Conservation (phyloP, 1,140 invertebrate species). For the Zophobas atratus region DNA sequence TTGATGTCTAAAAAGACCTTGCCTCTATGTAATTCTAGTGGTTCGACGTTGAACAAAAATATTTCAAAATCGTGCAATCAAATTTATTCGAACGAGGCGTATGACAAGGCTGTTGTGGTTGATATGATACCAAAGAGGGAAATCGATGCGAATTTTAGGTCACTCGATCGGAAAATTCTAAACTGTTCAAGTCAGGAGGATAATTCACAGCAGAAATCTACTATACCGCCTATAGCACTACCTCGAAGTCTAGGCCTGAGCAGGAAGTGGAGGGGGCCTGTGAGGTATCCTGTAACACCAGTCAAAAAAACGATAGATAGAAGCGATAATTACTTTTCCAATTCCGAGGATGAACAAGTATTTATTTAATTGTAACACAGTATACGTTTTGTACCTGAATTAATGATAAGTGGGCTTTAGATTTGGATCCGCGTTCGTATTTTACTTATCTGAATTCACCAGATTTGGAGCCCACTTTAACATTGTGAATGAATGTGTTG, state of each 20-base stretch:
- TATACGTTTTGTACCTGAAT: no score
- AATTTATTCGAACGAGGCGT: conserved; percentile 53
- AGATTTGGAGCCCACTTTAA: no score
- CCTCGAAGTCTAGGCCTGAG: conserved; percentile 72
- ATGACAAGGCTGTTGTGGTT: conserved; percentile 61
- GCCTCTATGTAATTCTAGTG: conserved; percentile 7
- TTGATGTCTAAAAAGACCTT: conserved; percentile 6
- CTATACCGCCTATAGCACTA: conserved; percentile 66
- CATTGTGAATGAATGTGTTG: no score
- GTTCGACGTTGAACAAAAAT: conserved; percentile 48
- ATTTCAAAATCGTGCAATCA: conserved; percentile 62
- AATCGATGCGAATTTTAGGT: conserved; percentile 48
- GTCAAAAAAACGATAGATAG: conserved; percentile 58
- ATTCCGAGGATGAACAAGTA: conserved; percentile 67
- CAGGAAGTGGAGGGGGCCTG: conserved; percentile 72
- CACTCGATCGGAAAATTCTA: conserved; percentile 50
- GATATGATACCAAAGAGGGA: conserved; percentile 63
- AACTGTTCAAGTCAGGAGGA: conserved; percentile 32
- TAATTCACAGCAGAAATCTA: conserved; percentile 34
- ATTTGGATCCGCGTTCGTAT: no score
- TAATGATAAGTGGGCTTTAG: no score
- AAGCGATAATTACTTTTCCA: conserved; percentile 52
- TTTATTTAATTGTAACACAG: conserved; percentile 61
- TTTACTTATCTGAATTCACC: no score
- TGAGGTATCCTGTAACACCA: conserved; percentile 75